These are phyloP conservation scores for Andrena cerasifolii DNA, from an alignment of 1,140 invertebrate species.

Conservation along the genomic window DNA sequence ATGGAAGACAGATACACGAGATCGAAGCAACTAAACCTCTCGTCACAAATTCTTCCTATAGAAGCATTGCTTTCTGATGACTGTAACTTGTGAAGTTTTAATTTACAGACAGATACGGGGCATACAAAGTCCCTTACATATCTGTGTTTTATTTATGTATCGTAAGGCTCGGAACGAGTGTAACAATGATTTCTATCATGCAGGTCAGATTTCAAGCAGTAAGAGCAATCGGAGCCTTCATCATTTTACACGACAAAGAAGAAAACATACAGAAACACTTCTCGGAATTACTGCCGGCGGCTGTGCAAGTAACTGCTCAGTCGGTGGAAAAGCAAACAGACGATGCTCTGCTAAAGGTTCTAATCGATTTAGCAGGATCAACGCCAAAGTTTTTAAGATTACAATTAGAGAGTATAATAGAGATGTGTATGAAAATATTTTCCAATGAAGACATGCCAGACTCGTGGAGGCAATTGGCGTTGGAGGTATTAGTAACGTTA, in stretches of 20 bases:
- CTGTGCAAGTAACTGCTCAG: conserved; percentile 88
- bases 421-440: conserved; percentile 94
- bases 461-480: conserved; percentile 93
- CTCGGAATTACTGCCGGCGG: conserved; percentile 90
- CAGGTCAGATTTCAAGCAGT: conserved; percentile 91
- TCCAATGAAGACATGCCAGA: conserved; percentile 87
- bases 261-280: conserved; percentile 93
- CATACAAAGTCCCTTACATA: too few species aligned
- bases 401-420: conserved; percentile 93
- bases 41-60: conserved; percentile 75
- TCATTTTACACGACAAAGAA: conserved; percentile 96
- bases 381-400: conserved; percentile 95
- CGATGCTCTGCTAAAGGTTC: conserved; percentile 93
- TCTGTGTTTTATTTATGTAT: neutral
- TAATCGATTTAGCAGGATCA: conserved; percentile 97
- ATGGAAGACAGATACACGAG: conserved; percentile 78
- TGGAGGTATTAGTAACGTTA: conserved; percentile 97
- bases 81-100: conserved; percentile 80
- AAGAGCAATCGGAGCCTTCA: conserved; percentile 93
- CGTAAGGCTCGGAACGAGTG: conserved; percentile 6
- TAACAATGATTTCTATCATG: conserved; percentile 33
- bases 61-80: conserved; percentile 80
- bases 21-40: conserved; percentile 56
- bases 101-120: conserved; percentile 82
- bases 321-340: conserved; percentile 93